Evolutionary conservation across 1,140 invertebrate genomes (phyloP).

Genomic region (Protaetia brevitarsis): DNA sequence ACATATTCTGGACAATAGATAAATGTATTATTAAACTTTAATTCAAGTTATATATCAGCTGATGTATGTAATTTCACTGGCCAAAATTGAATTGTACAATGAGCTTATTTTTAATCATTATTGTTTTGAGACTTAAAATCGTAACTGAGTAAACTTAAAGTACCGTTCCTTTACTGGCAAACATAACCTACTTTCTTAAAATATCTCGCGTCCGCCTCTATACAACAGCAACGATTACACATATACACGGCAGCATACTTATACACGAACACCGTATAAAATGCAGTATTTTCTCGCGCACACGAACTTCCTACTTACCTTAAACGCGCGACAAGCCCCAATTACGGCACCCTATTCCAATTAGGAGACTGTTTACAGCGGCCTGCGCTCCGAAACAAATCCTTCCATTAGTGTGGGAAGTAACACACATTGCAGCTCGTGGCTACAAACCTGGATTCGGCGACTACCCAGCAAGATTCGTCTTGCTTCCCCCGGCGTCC

Average conservation of each 20-base stretch:
- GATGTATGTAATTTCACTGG: too few relatives aligned
- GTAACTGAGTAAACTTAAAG: not conserved
- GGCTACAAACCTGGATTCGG: not conserved
- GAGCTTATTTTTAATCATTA: not conserved
- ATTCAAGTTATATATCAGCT: too few relatives aligned
- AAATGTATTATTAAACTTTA: too few relatives aligned
- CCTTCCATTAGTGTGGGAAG: not conserved
- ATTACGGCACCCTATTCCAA: not conserved
- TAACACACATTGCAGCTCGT: not conserved
- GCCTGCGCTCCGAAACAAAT: not conserved
- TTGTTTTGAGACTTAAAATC: not conserved
- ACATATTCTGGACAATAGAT: too few relatives aligned
- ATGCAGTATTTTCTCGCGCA: not conserved
- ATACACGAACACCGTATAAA: not conserved
- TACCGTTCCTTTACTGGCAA: conserved; percentile 9
- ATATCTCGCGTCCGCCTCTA: not conserved
- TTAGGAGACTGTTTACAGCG: not conserved
- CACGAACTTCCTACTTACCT: conserved; percentile 1
- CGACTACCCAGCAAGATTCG: not conserved
- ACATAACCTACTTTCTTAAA: conserved; percentile 17
- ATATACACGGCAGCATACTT: not conserved
- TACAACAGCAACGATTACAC: not conserved
- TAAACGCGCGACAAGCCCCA: not conserved
- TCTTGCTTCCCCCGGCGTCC: too few relatives aligned
- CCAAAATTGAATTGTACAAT: too few relatives aligned